Percentiles rank a stretch among this genome's conserved stretches.
Conservation (phyloP, 1,140 invertebrate genomes). For the Camponotus pennsylvanicus region DNA sequence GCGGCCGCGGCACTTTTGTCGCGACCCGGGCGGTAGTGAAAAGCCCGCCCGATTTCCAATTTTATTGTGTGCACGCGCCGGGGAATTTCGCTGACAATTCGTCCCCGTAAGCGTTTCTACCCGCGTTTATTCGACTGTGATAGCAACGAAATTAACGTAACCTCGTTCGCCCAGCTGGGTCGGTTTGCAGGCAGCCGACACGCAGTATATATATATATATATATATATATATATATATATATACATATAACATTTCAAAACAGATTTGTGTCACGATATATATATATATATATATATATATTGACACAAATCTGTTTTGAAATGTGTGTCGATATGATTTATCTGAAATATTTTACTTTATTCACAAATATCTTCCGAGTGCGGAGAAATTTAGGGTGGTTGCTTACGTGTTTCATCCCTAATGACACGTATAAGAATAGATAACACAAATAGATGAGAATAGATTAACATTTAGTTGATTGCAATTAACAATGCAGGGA, state of each 20-base stretch:
- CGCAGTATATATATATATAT: neutral
- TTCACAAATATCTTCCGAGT: neutral
- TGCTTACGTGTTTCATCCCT: no score
- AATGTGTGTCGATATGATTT: neutral
- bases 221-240: no score
- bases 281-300: neutral
- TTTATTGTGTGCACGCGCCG: conserved; percentile 45
- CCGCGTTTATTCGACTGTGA: conserved; percentile 66
- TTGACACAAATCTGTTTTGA: neutral
- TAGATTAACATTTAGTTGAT: neutral
- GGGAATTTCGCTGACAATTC: conserved; percentile 61
- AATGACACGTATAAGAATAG: neutral
- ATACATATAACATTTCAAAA: no score
- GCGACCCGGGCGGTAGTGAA: conserved; percentile 20
- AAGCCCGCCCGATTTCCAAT: conserved; percentile 41
- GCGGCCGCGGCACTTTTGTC: conserved; percentile 20
- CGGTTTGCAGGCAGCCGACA: conserved; percentile 41
- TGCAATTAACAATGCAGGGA: conserved; percentile 11
- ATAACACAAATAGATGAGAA: no score
- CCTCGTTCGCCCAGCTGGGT: conserved; percentile 60
- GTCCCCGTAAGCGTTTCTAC: conserved; percentile 47
- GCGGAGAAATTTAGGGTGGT: neutral
- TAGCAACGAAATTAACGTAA: conserved; percentile 70
- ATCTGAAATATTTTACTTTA: neutral
- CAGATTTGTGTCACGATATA: no score